phyloP scores from a whole-genome alignment of 2,888 invertebrate genomes.

The Caenorhabditis sp. region DNA sequence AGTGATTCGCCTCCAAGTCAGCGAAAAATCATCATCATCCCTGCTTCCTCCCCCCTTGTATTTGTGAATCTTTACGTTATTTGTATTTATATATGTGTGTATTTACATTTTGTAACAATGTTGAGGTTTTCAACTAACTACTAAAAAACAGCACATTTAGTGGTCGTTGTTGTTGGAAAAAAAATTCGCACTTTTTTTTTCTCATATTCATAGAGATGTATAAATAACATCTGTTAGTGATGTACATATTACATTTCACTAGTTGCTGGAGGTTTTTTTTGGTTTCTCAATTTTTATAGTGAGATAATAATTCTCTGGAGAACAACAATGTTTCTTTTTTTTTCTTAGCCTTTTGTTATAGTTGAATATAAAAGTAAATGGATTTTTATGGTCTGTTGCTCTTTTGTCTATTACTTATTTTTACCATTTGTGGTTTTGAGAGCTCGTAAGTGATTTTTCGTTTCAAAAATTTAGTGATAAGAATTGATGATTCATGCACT shows the following conservation, averaged over 20 bases:
- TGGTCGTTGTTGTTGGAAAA: too few relatives aligned
- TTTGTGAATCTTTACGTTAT: not conserved
- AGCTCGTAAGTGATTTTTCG: too few relatives aligned
- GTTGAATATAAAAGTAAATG: not conserved
- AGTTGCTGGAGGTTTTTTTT: too few relatives aligned
- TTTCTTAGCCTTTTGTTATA: not conserved
- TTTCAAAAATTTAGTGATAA: not conserved
- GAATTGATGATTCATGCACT: not conserved
- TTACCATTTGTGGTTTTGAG: not conserved
- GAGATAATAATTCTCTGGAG: not conserved
- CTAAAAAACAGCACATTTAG: too few relatives aligned
- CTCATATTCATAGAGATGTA: not conserved
- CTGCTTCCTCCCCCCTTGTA: not conserved
- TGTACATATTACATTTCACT: not conserved
- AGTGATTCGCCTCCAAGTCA: slow-evolving; percentile 1
- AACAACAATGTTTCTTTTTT: not conserved
- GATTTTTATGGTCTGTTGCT: not conserved
- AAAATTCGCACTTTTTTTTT: not conserved
- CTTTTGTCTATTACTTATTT: not conserved
- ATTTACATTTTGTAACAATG: not conserved
- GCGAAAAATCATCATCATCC: not conserved
- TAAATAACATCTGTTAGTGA: not conserved
- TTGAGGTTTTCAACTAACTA: too few relatives aligned
- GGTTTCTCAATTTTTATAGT: not conserved
- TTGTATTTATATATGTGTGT: not conserved